A percentile compares a stretch with the other conserved stretches of the same genome.
These are phyloP conservation scores for Erebia epiphron DNA, from an alignment of 2,888 invertebrate species.

Conservation along the genomic window DNA sequence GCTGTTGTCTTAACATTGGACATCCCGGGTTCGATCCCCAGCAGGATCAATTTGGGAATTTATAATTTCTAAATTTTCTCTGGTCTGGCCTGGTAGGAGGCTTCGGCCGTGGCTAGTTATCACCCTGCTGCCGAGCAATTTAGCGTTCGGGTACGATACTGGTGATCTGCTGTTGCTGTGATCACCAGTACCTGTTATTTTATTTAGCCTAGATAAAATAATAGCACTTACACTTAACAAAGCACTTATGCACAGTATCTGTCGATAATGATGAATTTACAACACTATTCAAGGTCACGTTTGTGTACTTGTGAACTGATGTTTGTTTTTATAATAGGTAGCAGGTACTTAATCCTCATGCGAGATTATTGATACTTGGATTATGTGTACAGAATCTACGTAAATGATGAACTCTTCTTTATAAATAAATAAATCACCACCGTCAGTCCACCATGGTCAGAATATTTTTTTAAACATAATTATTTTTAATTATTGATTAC, in stretches of 20 bases:
- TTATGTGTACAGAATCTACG: background rate
- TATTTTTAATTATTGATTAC: too few relatives aligned
- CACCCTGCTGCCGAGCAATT: too few relatives aligned
- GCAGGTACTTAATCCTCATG: background rate
- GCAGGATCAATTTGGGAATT: too few relatives aligned
- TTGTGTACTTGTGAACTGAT: background rate
- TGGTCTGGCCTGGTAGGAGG: too few relatives aligned
- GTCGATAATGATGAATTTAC: background rate
- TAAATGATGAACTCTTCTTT: background rate
- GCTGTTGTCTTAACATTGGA: too few relatives aligned
- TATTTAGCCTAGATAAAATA: background rate
- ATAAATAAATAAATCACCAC: background rate
- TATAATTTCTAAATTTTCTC: too few relatives aligned
- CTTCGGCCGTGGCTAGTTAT: too few relatives aligned
- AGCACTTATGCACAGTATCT: background rate
- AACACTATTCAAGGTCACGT: conserved; percentile 8
- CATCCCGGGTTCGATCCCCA: too few relatives aligned
- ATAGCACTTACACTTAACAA: background rate
- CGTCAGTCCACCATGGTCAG: too few relatives aligned
- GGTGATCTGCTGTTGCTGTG: too few relatives aligned
- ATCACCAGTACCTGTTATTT: background rate
- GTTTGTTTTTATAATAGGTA: background rate
- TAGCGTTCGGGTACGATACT: too few relatives aligned
- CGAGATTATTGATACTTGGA: background rate
- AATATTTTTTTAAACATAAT: too few relatives aligned